phyloP scores from a whole-genome alignment of 1,140 invertebrate genomes.

The Anadara kagoshimensis region DNA sequence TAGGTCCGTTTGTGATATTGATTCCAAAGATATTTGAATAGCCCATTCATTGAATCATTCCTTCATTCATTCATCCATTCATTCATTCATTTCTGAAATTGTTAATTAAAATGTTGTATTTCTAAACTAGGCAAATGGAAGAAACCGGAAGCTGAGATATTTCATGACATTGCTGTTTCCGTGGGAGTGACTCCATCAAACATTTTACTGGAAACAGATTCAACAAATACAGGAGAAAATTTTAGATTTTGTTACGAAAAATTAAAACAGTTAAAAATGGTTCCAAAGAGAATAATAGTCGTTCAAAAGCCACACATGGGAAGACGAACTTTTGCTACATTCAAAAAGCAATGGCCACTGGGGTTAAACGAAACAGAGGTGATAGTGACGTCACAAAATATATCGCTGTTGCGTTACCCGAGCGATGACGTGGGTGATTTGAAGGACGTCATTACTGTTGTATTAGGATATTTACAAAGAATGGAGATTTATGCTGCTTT shows the following conservation, averaged over 20 bases:
- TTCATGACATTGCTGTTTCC: slow-evolving; percentile 47
- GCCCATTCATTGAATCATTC: too few species aligned
- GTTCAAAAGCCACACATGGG: slow-evolving; percentile 66
- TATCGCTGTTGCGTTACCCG: slow-evolving; percentile 54
- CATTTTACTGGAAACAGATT: slow-evolving; percentile 52
- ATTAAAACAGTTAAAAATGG: slow-evolving; percentile 8
- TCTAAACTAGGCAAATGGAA: slow-evolving; percentile 47
- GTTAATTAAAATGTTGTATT: background rate
- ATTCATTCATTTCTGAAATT: too few species aligned
- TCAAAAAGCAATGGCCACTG: slow-evolving; percentile 61
- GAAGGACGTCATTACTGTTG: slow-evolving; percentile 48
- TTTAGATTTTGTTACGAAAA: slow-evolving; percentile 52
- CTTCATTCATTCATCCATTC: too few species aligned
- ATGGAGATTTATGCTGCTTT: slow-evolving; percentile 50
- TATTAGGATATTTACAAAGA: slow-evolving; percentile 54
- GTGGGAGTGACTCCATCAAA: slow-evolving; percentile 47
- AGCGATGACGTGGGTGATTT: slow-evolving; percentile 49
- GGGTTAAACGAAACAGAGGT: slow-evolving; percentile 13
- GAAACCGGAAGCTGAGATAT: slow-evolving; percentile 59
- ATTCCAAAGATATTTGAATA: too few species aligned
- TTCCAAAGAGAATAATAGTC: slow-evolving; percentile 48
- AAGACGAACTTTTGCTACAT: slow-evolving; percentile 58
- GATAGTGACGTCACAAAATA: slow-evolving; percentile 54
- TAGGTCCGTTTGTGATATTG: too few species aligned
- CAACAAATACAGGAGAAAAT: slow-evolving; percentile 65